Evolutionary conservation across 2,888 invertebrate species (phyloP).

Genomic region (Yponomeuta evonymella): DNA sequence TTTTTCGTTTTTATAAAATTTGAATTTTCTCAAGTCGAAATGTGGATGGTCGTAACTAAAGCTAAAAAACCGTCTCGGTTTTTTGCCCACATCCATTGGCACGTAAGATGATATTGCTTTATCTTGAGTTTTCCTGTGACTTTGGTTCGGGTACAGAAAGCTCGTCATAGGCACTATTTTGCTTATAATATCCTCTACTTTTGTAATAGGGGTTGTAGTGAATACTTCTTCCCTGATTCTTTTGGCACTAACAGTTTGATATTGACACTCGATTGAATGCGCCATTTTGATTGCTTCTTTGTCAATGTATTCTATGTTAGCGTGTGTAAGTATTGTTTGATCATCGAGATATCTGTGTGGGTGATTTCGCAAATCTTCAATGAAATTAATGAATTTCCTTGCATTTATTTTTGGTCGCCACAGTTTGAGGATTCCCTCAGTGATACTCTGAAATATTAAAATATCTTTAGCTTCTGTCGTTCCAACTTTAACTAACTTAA

Average conservation of each 20-base stretch:
- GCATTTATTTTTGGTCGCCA: neutral
- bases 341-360: neutral
- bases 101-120: slow-evolving; percentile 54
- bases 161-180: slow-evolving; percentile 63
- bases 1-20: slow-evolving; percentile 47
- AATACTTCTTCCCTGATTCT: slow-evolving; percentile 33
- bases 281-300: neutral
- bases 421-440: neutral
- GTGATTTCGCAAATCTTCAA: neutral
- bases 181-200: slow-evolving; percentile 57
- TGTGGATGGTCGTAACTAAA: slow-evolving; percentile 65
- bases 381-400: neutral
- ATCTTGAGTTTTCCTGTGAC: slow-evolving; percentile 41
- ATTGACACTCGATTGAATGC: slow-evolving; percentile 42
- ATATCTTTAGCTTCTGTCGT: too few relatives aligned
- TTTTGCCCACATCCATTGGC: slow-evolving; percentile 60
- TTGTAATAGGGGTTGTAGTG: slow-evolving; percentile 30
- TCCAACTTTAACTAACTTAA: too few relatives aligned
- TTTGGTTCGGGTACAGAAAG: slow-evolving; percentile 62
- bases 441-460: neutral
- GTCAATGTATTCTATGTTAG: neutral
- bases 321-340: neutral
- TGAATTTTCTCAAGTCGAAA: slow-evolving; percentile 45
- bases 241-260: slow-evolving; percentile 54
- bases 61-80: slow-evolving; percentile 47